Base-by-base conservation (phyloP, 2,888 invertebrate genomes). In the Megalurothrips usitatus region DNA sequence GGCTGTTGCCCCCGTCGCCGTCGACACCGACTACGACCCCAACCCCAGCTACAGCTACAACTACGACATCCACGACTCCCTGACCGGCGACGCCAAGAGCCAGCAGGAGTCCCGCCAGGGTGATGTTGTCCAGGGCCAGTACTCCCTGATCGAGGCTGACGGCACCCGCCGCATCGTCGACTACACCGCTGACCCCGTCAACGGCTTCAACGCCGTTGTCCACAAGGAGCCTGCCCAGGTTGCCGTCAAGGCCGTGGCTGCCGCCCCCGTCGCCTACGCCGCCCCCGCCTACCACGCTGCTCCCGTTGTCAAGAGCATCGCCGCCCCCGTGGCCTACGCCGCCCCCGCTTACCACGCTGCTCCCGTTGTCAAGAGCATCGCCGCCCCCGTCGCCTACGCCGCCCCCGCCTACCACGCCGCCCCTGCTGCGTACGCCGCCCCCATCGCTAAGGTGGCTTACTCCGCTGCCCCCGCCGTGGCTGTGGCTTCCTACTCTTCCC, bases 161-260 rank as follows among this genome's bases (percentile, higher is more conserved):
- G 85, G 85, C 81, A 83, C 83, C 80, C 81, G 83, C 68, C 81
- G 85, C 26, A 84, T 83, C 80, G 85, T 85, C 58, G 84, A 84
- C 43, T 85, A 85, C 83, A 85, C 85, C 79, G 85, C 85, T 28
- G 85, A 85, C 82, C 84, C 84, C 79, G 83, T 84, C 82, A 84
- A 85, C 83, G 85, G 85, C 52, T 85, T 85, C 84, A 85, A 85
- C 84, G 85, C 85, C 79, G 84, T 84, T 82, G 84, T 85, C 82
- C 84, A 84, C 83, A 84, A 84, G 81, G 84, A 84, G n/a, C n/a
- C n/a, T n/a, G n/a, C n/a, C n/a, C n/a, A n/a, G n/a, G n/a, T n/a
- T n/a, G n/a, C n/a, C n/a, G n/a, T n/a, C n/a, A n/a, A n/a, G n/a
- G n/a, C n/a, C n/a, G n/a, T n/a, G n/a, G n/a, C n/a, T 26, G 83